phyloP scores from a whole-genome alignment of 2,797 vertebrate genomes.

The Nasua narica region DNA sequence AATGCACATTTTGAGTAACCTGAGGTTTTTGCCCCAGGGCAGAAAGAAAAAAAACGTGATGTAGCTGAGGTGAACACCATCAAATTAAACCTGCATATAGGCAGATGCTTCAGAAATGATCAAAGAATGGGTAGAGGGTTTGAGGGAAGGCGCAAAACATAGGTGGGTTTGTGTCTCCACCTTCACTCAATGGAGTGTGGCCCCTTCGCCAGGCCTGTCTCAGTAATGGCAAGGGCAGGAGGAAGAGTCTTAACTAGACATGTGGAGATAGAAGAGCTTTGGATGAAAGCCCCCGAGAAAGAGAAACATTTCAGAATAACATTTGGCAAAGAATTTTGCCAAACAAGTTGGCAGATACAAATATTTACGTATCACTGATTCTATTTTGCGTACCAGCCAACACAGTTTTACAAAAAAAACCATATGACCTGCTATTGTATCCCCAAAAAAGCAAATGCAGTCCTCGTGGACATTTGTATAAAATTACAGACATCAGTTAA shows the following conservation, averaged over 20 bases:
- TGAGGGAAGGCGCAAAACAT: not conserved
- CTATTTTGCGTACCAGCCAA: not conserved
- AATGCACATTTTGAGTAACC: not conserved
- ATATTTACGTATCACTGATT: not conserved
- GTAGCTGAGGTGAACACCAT: not conserved
- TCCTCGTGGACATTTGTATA: not conserved
- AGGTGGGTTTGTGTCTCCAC: not conserved
- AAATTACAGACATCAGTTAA: not conserved
- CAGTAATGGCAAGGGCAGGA: not conserved
- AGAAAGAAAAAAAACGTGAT: constrained; percentile 9
- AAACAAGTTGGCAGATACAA: not conserved
- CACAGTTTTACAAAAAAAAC: not conserved
- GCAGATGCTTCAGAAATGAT: not conserved
- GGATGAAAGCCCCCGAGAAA: not conserved
- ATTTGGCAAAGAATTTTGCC: not conserved
- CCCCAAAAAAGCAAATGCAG: not conserved
- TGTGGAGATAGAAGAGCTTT: not conserved
- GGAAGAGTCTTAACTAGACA: not conserved
- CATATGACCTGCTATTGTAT: not conserved
- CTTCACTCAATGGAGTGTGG: not conserved
- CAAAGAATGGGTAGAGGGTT: not conserved
- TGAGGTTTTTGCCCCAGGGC: not conserved
- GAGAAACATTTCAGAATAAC: not conserved
- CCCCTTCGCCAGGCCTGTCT: not conserved
- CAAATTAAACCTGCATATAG: not conserved